Conservation (phyloP, 2,113 vertebrate species). For the Tragelaphus strepsiceros region DNA sequence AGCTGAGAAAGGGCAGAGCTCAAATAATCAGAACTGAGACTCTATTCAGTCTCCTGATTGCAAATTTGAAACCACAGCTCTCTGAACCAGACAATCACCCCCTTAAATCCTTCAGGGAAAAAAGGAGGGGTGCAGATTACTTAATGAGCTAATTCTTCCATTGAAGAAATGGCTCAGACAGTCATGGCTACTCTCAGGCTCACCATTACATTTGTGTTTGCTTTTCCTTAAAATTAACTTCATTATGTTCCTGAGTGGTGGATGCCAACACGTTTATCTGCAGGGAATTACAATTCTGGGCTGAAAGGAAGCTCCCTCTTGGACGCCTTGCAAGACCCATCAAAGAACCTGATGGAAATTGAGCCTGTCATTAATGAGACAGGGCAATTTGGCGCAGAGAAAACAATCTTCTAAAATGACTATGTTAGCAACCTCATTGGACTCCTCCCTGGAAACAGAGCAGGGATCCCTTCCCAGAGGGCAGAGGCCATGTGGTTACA, state of each 20-base stretch:
- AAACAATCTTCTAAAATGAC: constrained; percentile 46
- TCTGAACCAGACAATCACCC: not conserved
- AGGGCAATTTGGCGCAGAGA: constrained; percentile 25
- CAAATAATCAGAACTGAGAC: not conserved
- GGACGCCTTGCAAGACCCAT: constrained; percentile 37
- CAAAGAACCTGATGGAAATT: constrained; percentile 55
- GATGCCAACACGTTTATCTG: not conserved
- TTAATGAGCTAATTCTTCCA: not conserved
- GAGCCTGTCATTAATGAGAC: constrained; percentile 67
- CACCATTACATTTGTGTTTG: constrained; percentile 35
- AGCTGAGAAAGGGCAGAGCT: not conserved
- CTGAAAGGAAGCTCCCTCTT: constrained; percentile 42
- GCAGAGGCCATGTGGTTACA: not conserved
- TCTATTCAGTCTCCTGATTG: not conserved
- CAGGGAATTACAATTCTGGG: constrained; percentile 29
- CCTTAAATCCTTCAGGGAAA: not conserved
- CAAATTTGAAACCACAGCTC: constrained; percentile 9
- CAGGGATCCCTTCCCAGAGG: not conserved
- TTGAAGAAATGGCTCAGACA: not conserved
- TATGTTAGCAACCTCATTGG: constrained; percentile 37
- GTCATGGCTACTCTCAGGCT: not conserved
- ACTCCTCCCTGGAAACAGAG: not conserved
- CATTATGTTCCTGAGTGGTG: not conserved
- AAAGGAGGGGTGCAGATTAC: not conserved
- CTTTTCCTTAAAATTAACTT: constrained; percentile 57